Conservation (phyloP, 2,113 vertebrate genomes). For the Panthera uncia region DNA sequence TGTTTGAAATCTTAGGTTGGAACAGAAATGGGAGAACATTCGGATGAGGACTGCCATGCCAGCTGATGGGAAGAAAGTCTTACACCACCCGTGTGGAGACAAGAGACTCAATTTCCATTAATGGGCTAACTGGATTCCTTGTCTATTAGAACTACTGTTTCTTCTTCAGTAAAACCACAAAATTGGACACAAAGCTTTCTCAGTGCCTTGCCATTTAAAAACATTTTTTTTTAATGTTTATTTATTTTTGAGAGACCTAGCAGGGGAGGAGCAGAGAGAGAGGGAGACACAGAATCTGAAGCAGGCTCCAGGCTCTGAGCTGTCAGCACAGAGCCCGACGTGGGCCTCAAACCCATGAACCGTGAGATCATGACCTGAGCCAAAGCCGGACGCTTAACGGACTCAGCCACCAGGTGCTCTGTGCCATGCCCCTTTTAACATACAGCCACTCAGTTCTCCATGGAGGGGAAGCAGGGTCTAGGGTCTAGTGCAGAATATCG, state of each 20-base stretch:
- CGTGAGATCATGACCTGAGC: too few relatives aligned
- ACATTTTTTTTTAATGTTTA: too few relatives aligned
- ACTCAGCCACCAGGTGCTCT: neutral
- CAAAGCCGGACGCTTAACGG: too few relatives aligned
- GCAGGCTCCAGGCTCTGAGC: too few relatives aligned
- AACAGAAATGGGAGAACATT: neutral
- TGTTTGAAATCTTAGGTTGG: neutral
- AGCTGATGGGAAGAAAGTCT: neutral
- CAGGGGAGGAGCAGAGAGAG: too few relatives aligned
- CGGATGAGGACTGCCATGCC: neutral
- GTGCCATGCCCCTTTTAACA: neutral
- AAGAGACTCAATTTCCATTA: neutral
- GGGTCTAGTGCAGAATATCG: neutral
- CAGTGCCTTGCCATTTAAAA: neutral
- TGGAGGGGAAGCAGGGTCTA: neutral
- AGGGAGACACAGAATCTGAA: too few relatives aligned
- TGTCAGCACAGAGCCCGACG: too few relatives aligned
- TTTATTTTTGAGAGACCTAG: too few relatives aligned
- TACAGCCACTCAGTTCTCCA: neutral
- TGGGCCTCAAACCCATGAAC: too few relatives aligned
- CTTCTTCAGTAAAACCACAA: neutral
- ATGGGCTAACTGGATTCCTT: neutral
- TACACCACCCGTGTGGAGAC: accelerated
- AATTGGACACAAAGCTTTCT: neutral
- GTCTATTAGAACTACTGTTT: neutral